A percentile compares a stretch with the other conserved stretches of the same genome.
Conservation (phyloP, 1,140 invertebrate genomes). For the Drosophila lacertosa region DNA sequence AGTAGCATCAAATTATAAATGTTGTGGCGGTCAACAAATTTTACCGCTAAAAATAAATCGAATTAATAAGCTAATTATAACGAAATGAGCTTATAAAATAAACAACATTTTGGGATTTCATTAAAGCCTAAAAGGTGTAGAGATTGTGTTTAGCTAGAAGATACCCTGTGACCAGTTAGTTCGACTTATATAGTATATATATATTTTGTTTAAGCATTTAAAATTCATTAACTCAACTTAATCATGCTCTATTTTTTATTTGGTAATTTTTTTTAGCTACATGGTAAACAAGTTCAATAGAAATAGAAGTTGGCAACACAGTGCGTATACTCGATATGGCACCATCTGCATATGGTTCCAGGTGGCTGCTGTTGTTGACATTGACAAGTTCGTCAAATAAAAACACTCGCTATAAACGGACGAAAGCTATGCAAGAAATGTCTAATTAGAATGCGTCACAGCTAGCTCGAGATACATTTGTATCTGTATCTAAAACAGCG, state of each 20-base stretch:
- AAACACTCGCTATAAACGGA: background rate
- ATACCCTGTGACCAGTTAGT: too few species aligned
- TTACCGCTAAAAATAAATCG: slow-evolving; percentile 14
- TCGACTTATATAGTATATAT: too few species aligned
- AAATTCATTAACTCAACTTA: too few species aligned
- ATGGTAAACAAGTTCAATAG: background rate
- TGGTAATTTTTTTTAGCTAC: background rate
- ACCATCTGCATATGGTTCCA: background rate
- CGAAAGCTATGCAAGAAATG: slow-evolving; percentile 11
- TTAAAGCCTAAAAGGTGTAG: background rate
- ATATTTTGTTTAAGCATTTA: too few species aligned
- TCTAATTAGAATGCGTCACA: slow-evolving; percentile 45
- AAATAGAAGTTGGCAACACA: background rate
- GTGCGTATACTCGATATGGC: slow-evolving; percentile 21
- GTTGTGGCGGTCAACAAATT: slow-evolving; percentile 5
- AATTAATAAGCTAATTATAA: slow-evolving; percentile 33
- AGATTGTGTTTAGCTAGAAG: too few species aligned
- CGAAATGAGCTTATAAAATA: slow-evolving; percentile 31
- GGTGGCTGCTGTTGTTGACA: slow-evolving; percentile 25
- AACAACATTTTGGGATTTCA: slow-evolving; percentile 13
- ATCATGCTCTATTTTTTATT: too few species aligned
- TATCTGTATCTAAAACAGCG: slow-evolving; percentile 12
- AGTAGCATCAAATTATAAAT: slow-evolving; percentile 8
- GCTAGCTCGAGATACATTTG: slow-evolving; percentile 29
- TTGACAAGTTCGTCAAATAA: slow-evolving; percentile 27